Evolutionary conservation across 2,113 vertebrate genomes (phyloP).

Genomic region (Mellivora capensis): DNA sequence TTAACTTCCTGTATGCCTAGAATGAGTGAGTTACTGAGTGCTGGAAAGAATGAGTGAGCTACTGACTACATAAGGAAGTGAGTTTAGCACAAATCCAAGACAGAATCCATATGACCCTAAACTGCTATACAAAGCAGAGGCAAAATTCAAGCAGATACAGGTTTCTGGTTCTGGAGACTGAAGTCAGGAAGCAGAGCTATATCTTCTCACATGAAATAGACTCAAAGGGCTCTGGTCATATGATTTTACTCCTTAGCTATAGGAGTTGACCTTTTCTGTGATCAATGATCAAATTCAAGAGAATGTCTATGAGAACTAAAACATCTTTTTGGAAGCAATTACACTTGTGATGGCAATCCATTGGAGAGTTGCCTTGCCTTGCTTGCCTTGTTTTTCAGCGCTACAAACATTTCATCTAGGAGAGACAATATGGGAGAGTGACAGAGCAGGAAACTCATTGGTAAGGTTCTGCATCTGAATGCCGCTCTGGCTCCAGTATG

Average conservation of each 20-base stretch:
- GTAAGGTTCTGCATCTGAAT: not conserved
- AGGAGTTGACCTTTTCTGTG: constrained; percentile 13
- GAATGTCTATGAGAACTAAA: constrained; percentile 26
- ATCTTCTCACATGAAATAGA: not conserved
- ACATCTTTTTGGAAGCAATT: not conserved
- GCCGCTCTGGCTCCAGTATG: no score
- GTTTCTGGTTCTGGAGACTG: not conserved
- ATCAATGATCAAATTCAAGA: not conserved
- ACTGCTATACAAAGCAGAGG: not conserved
- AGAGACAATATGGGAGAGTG: not conserved
- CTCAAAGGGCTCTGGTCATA: not conserved
- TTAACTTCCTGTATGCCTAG: not conserved
- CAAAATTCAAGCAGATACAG: not conserved
- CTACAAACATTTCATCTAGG: not conserved
- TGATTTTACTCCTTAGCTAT: not conserved
- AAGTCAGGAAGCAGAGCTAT: not conserved
- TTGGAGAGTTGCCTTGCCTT: not conserved
- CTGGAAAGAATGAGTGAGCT: not conserved
- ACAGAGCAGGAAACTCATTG: not conserved
- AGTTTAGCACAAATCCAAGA: not conserved
- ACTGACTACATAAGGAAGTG: not conserved
- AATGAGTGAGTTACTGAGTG: not conserved
- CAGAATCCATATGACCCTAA: not conserved
- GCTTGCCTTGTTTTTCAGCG: not conserved
- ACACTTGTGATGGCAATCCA: not conserved